Evolutionary conservation across 2,113 vertebrate genomes (phyloP).

Genomic region (Alouatta palliata): DNA sequence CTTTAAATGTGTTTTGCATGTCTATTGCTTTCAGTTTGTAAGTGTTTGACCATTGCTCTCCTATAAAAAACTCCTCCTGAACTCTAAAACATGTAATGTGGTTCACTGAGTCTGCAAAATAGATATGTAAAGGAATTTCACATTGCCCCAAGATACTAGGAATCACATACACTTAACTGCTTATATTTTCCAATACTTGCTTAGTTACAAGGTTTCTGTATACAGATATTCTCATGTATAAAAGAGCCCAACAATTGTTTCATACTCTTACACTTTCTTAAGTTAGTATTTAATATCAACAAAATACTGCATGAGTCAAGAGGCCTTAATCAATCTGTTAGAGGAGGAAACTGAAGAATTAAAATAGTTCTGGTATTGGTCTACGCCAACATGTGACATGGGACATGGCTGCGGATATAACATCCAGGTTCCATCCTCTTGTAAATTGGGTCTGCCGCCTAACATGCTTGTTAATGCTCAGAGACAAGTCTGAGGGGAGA

Average conservation of each 20-base stretch:
- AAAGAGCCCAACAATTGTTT: background rate
- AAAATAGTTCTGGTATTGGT: fast-evolving
- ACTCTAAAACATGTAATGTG: background rate
- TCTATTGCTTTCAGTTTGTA: background rate
- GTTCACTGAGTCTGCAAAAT: background rate
- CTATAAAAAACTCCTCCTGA: background rate
- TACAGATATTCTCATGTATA: background rate
- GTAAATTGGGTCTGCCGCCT: fast-evolving
- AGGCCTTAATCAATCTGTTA: too few relatives aligned
- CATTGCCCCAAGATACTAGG: too few relatives aligned
- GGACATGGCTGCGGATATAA: fast-evolving
- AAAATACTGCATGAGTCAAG: fast-evolving
- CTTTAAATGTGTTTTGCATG: background rate
- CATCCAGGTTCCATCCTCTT: fast-evolving
- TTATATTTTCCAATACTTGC: background rate
- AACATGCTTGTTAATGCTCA: background rate
- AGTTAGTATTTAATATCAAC: background rate
- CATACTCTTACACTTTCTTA: background rate
- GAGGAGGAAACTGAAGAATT: background rate
- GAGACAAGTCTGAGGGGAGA: background rate
- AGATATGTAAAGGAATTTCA: background rate
- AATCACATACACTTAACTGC: background rate
- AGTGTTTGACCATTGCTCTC: background rate
- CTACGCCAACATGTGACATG: background rate
- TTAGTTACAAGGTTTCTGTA: background rate